Base-by-base conservation (phyloP, 2,797 vertebrate genomes). In the Sebastes glaucus region DNA sequence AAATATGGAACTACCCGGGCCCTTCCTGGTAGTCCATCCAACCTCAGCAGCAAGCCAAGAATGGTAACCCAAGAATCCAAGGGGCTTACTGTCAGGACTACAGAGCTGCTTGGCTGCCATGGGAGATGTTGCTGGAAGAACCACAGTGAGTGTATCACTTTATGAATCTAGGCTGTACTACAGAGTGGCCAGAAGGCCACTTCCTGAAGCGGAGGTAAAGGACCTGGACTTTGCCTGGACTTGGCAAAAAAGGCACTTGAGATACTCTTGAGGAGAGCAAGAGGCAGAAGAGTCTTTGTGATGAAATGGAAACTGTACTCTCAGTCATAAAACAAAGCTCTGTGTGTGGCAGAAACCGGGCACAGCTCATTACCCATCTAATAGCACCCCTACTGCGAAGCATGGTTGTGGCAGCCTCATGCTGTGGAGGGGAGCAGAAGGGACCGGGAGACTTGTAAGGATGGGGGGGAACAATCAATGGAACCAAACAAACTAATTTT, bases 361-460 rank as follows among this genome's bases (percentile, higher is more conserved):
- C 90, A 87, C 87, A 93, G 92, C 84, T 93, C 90, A 93, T 93
- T 93, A 92, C 82, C 80, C 81, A 2, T 81, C 87, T 92, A 91
- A 94, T 92, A 88, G 88, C 78, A 83, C 86, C 87, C 91, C 89
- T 59, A 72, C 82, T 4, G 85, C n/a, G 89, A 87, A 85, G 89
- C 87, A 83, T 76, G 86, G 88, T 64, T 83, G 90, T 81, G 85
- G 91, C 78, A 80, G 81, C 65, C 55, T 87, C 92, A 85, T 79
- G 88, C 88, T 91, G 89, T 71, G 85, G 78, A 71, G 67, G 35
- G 66, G 82, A 85, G 79, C 84, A 86, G 79, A 87, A 91, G 88
- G 79, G 59, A 83, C 78, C n/a, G 33, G 20, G 11, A 82, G 74
- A 86, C 73, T 53, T 80, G 69, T 75, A 67, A 72, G 52, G 66